phyloP scores from a whole-genome alignment of 2,888 invertebrate species.

The Nomada fucata region DNA sequence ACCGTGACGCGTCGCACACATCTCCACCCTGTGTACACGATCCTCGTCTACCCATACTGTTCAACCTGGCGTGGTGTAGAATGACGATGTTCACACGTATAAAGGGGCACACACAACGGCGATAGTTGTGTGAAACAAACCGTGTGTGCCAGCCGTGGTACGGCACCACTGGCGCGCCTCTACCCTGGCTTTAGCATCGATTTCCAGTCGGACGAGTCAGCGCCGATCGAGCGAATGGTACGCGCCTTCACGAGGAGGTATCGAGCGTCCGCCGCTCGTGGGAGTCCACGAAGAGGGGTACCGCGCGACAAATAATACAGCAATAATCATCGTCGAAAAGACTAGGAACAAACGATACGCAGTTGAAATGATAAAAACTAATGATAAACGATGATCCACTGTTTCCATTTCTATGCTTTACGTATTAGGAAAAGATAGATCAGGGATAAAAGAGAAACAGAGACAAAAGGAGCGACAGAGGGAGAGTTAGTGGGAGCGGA shows the following conservation, averaged over 20 bases:
- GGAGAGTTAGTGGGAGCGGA: constrained; percentile 36
- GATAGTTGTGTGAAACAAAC: constrained; percentile 23
- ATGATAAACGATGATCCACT: constrained; percentile 65
- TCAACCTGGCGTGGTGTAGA: constrained; percentile 34
- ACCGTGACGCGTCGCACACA: constrained; percentile 55
- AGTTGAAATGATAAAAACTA: constrained; percentile 44
- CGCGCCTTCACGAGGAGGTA: constrained; percentile 64
- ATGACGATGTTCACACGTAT: constrained; percentile 13
- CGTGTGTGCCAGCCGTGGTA: constrained; percentile 63
- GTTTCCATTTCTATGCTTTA: constrained; percentile 26
- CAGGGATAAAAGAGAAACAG: constrained; percentile 2
- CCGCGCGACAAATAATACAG: constrained; percentile 53
- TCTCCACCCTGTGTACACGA: constrained; percentile 20
- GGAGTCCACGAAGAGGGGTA: constrained; percentile 66
- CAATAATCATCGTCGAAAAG: constrained; percentile 17
- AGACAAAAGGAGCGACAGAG: constrained; percentile 13
- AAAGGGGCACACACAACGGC: constrained; percentile 26
- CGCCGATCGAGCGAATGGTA: constrained; percentile 73
- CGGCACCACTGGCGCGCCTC: constrained; percentile 74
- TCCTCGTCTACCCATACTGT: constrained; percentile 45
- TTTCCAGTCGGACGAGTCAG: constrained; percentile 81
- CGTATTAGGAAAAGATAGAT: constrained; percentile 13
- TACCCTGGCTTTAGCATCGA: constrained; percentile 80
- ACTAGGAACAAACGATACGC: constrained; percentile 60
- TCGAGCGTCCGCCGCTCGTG: constrained; percentile 62